Evolutionary conservation across 2,888 invertebrate species (phyloP).

Genomic region (Bugulina stolonifera): DNA sequence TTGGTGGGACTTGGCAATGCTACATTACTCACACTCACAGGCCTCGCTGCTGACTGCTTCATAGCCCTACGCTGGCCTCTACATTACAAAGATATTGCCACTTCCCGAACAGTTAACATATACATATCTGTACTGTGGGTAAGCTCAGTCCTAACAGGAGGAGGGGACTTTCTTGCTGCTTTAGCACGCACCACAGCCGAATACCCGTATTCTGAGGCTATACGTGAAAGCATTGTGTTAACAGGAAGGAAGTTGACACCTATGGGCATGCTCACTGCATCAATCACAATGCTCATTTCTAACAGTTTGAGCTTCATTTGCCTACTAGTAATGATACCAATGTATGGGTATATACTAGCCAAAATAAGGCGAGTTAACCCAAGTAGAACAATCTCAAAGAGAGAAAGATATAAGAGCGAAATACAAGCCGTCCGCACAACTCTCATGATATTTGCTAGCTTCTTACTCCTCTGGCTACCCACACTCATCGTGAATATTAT

Average conservation of each 20-base stretch:
- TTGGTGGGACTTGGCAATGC: background rate
- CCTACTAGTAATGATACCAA: slow-evolving; percentile 1
- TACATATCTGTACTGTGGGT: background rate
- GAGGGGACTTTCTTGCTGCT: slow-evolving; percentile 1
- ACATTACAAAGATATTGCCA: slow-evolving; percentile 5
- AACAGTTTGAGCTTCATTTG: slow-evolving; percentile 2
- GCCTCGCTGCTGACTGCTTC: slow-evolving; percentile 9
- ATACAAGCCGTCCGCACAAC: slow-evolving; percentile 9
- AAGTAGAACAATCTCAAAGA: background rate
- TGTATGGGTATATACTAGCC: slow-evolving; percentile 4
- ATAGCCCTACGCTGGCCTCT: slow-evolving; percentile 17
- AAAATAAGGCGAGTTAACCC: background rate
- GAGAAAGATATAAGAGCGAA: background rate
- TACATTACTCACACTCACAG: background rate
- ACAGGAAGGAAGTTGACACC: background rate
- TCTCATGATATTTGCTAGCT: slow-evolving; percentile 16
- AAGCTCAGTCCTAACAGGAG: background rate
- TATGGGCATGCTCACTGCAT: background rate
- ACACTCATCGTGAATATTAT: slow-evolving; percentile 1
- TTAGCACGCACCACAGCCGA: background rate
- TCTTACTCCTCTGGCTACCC: slow-evolving; percentile 11
- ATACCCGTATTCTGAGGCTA: background rate
- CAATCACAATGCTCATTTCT: slow-evolving; percentile 10
- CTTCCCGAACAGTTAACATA: background rate
- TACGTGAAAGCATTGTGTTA: background rate